Conservation (phyloP, 2,888 invertebrate species). For the Nemotelus nigrinus region DNA sequence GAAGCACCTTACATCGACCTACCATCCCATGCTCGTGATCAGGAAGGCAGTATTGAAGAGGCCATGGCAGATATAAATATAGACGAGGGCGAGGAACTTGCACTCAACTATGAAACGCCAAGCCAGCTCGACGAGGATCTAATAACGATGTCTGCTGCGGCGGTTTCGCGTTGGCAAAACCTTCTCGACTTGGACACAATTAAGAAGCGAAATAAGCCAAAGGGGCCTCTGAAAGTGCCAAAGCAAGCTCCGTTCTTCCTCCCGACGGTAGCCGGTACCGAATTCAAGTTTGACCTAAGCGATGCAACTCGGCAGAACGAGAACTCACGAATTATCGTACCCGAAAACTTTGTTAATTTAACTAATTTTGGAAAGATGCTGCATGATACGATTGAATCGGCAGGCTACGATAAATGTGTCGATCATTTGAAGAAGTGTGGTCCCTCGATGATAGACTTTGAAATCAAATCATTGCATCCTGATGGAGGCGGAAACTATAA, state of each 20-base stretch:
- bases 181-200: slow-evolving; percentile 87
- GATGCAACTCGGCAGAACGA: slow-evolving; percentile 61
- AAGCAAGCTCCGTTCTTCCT: slow-evolving; percentile 96
- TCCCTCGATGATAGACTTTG: slow-evolving; percentile 87
- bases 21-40: slow-evolving; percentile 63
- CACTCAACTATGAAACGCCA: slow-evolving; percentile 61
- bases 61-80: slow-evolving; percentile 60
- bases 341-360: slow-evolving; percentile 72
- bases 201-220: slow-evolving; percentile 89
- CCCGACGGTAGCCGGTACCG: slow-evolving; percentile 86
- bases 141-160: slow-evolving; percentile 85
- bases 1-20: slow-evolving; percentile 68
- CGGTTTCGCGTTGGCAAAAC: slow-evolving; percentile 92
- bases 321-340: slow-evolving; percentile 68
- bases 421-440: slow-evolving; percentile 69
- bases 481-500: slow-evolving; percentile 76
- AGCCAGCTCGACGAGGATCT: slow-evolving; percentile 69
- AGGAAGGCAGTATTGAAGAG: slow-evolving; percentile 58
- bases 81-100: slow-evolving; percentile 61
- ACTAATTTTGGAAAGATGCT: slow-evolving; percentile 76
- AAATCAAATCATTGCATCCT: slow-evolving; percentile 82
- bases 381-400: slow-evolving; percentile 65
- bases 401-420: slow-evolving; percentile 69
- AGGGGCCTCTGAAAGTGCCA: slow-evolving; percentile 80
- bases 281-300: slow-evolving; percentile 81